Conservation (phyloP, 2,888 invertebrate species). For the Rhopalosiphum nymphaeae region DNA sequence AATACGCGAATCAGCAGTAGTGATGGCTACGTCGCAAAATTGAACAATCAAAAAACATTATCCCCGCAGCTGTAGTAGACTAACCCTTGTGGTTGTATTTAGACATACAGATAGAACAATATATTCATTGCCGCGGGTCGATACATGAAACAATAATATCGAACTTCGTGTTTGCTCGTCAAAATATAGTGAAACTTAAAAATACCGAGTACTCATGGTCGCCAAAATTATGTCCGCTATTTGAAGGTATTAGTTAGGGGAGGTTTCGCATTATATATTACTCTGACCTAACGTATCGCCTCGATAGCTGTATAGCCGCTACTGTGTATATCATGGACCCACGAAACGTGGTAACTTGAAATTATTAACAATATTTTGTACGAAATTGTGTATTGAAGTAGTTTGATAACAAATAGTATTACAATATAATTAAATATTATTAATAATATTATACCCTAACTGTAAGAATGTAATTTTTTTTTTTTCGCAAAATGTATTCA, state of each 20-base stretch:
- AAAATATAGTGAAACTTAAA: background rate
- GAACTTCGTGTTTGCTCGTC: background rate
- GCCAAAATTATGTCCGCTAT: background rate
- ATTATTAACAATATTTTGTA: background rate
- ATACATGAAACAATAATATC: background rate
- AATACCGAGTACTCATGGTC: background rate
- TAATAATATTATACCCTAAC: background rate
- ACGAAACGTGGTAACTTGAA: background rate
- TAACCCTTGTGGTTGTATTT: background rate
- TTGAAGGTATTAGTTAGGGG: background rate
- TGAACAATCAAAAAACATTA: background rate
- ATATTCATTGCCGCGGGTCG: background rate
- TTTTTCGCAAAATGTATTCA: background rate
- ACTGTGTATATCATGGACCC: background rate
- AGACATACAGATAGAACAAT: background rate
- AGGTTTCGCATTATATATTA: background rate
- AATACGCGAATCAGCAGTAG: background rate
- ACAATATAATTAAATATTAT: background rate
- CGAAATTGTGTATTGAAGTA: background rate
- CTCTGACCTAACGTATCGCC: background rate
- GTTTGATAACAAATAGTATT: background rate
- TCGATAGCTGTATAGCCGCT: background rate
- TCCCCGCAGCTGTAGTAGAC: background rate
- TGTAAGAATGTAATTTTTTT: background rate
- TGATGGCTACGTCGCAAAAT: background rate